Percentiles rank a stretch among this genome's conserved stretches.
Conservation (phyloP, 2,797 vertebrate species). For the Hipposideros larvatus region DNA sequence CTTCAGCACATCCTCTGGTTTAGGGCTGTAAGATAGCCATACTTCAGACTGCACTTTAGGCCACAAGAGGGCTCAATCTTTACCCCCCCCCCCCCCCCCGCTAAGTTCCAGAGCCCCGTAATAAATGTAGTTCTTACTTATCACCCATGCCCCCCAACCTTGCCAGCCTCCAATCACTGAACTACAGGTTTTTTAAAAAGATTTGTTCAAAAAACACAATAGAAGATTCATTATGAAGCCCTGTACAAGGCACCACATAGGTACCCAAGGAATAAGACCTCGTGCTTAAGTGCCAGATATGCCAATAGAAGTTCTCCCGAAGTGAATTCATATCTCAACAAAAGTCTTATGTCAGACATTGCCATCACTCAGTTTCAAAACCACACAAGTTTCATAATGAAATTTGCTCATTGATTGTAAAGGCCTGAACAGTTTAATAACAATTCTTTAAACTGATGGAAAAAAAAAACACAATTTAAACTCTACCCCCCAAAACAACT, state of each 20-base stretch:
- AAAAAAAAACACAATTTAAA: not conserved
- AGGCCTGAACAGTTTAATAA: not conserved
- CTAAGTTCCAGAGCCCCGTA: slow-evolving; percentile 52
- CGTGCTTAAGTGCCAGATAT: not conserved
- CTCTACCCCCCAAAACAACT: not conserved
- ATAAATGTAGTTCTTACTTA: not conserved
- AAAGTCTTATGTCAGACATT: not conserved
- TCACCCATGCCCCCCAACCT: not conserved
- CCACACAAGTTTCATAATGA: slow-evolving; percentile 11
- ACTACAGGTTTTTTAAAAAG: not conserved
- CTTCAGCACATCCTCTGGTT: not conserved
- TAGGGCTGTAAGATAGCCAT: not conserved
- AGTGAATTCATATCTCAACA: not conserved
- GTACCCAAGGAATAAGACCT: not conserved
- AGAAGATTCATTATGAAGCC: not conserved
- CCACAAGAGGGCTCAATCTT: slow-evolving; percentile 29
- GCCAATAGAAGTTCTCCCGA: not conserved
- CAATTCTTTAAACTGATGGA: slow-evolving; percentile 18
- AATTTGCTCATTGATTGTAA: not conserved
- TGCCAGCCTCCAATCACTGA: not conserved
- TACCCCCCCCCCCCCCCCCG: not conserved
- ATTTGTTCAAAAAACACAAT: not conserved
- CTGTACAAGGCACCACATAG: not conserved
- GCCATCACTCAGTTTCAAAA: not conserved
- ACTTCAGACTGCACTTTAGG: slow-evolving; percentile 21